These are phyloP conservation scores for Cephus sareptanus DNA, from an alignment of 2,888 invertebrate species.

Conservation along the genomic window DNA sequence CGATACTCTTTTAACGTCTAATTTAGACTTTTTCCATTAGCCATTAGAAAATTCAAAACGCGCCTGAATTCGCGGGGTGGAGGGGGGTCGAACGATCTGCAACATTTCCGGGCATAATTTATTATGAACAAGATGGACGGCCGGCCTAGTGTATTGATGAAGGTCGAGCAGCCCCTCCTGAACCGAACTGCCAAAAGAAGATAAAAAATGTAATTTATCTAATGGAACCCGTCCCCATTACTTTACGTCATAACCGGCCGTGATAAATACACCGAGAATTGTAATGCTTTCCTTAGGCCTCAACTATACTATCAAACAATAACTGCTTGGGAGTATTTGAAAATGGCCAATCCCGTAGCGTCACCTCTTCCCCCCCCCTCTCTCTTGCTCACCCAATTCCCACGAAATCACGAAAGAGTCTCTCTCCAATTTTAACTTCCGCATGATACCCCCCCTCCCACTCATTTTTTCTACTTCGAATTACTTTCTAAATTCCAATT, in stretches of 20 bases:
- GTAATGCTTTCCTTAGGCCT: neutral
- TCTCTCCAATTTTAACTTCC: too few relatives aligned
- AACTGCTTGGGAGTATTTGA: too few relatives aligned
- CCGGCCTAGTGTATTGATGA: neutral
- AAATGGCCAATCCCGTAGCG: neutral
- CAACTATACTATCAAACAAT: too few relatives aligned
- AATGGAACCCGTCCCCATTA: conserved; percentile 6
- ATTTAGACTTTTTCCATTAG: neutral
- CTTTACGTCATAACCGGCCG: conserved; percentile 4
- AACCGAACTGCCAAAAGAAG: conserved; percentile 4
- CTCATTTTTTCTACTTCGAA: too few relatives aligned
- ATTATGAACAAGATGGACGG: conserved; percentile 2
- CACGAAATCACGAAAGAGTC: too few relatives aligned
- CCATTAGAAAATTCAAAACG: conserved; percentile 1
- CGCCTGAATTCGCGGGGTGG: neutral
- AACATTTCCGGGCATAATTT: conserved; percentile 4
- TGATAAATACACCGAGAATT: neutral
- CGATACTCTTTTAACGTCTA: too few relatives aligned
- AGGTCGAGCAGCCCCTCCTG: conserved; percentile 1
- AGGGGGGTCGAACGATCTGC: neutral
- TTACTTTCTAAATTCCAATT: too few relatives aligned
- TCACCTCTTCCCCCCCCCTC: neutral
- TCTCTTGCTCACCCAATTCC: neutral
- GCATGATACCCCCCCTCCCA: too few relatives aligned
- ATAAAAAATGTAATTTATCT: conserved; percentile 7